Evolutionary conservation across 2,797 vertebrate species (phyloP), one percentile per base, ranked within the genome.

Genomic region (Rhynchotus rufescens): DNA sequence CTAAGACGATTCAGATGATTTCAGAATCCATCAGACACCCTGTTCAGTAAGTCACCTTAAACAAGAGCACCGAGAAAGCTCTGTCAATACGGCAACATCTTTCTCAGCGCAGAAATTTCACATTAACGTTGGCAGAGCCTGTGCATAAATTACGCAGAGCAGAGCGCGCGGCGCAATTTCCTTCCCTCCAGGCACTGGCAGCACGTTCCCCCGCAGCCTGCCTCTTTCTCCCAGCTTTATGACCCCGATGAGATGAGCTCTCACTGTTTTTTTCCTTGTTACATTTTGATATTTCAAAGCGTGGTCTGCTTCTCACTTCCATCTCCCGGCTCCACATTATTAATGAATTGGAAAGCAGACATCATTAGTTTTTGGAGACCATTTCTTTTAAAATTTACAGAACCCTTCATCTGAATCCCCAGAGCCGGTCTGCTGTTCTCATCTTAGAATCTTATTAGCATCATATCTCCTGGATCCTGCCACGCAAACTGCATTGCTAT

Each of bases 401-500:
- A 98, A 97, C 98, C 98, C 98, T 99, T 98, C 98, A 98, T 98
- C 97, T 97, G 97, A 97, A 97, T 99, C 98, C 98, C 98, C 94
- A 95, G 98, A 98, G 98, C 97, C 97, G 92, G 96, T 94, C 97
- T 98, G 98, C 98, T 98, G 97, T 97, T 98, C 98, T 97, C 97
- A 98, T 98, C 98, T 98, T 98, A 97, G 98, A 98, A 98, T 98
- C 98, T 98, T 98, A 99, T 99, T 99, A 99, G 98, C 98, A 98
- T 98, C 97, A 97, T 98, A 98, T 98, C 98, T 98, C 98, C 97
- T 94, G 91, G 97, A 98, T 98, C 98, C 98, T 98, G 98, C 98
- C 98, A 98, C 94, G 98, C 97, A 98, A 98, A 98, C 98, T 98
- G 97, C 98, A 98, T 98, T 98, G 98, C 98, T 98, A 98, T 99